A percentile compares a stretch with the other conserved stretches of the same genome.
phyloP scores from a whole-genome alignment of 2,113 vertebrate genomes.

The Apaloderma vittatum region DNA sequence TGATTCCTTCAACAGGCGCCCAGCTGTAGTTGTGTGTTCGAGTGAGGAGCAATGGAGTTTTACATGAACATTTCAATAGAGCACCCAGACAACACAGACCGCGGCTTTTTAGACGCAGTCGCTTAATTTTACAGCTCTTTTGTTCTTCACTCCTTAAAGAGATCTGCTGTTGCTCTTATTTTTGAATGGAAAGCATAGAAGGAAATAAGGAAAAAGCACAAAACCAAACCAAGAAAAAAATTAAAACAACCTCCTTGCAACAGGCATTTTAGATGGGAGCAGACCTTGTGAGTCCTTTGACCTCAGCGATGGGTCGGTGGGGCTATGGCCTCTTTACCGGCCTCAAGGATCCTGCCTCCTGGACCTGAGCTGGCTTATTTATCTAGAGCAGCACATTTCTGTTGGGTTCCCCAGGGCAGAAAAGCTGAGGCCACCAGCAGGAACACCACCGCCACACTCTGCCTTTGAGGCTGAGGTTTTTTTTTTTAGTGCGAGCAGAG shows the following conservation, averaged over 20 bases:
- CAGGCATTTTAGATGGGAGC: not conserved
- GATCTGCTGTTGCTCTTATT: not conserved
- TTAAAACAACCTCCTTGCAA: not conserved
- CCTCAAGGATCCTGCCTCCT: not conserved
- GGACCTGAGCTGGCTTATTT: not conserved
- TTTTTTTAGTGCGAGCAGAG: not conserved
- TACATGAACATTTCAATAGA: not conserved
- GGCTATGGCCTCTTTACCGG: rapidly evolving
- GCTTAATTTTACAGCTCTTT: constrained; percentile 11
- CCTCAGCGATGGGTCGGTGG: rapidly evolving
- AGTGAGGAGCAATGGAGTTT: not conserved
- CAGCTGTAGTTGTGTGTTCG: not conserved
- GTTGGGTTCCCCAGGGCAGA: not conserved
- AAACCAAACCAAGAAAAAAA: not conserved
- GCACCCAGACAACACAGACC: not conserved
- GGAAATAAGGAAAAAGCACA: not conserved
- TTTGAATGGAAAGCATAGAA: not conserved
- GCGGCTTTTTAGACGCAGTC: not conserved
- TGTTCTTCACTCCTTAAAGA: not conserved
- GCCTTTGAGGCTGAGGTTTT: not conserved
- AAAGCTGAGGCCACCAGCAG: not conserved
- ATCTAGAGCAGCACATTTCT: not conserved
- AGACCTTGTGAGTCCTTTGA: not conserved
- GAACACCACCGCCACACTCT: rapidly evolving
- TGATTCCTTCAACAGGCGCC: not conserved